Conservation (phyloP, 2,113 vertebrate genomes). For the Ahaetulla prasina region DNA sequence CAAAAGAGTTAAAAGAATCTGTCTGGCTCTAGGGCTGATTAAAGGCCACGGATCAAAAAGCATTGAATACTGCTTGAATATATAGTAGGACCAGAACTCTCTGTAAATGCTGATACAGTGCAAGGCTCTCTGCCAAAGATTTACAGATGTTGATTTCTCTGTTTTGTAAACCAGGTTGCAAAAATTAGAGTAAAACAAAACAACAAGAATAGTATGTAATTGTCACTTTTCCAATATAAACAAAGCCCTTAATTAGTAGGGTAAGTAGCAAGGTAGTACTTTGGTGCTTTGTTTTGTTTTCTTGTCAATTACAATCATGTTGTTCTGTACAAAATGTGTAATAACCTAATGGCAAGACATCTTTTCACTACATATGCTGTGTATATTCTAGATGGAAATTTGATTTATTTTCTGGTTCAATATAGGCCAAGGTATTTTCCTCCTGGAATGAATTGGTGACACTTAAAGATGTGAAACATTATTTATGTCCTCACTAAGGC, state of each 20-base stretch:
- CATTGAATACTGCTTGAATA: not conserved
- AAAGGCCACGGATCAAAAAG: not conserved
- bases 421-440: not conserved
- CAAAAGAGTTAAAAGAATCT: not conserved
- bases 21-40: too few relatives aligned
- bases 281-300: not conserved
- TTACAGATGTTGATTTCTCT: not conserved
- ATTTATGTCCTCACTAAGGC: not conserved
- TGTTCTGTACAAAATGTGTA: not conserved
- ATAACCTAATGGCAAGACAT: not conserved
- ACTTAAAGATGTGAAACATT: constrained; percentile 2
- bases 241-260: not conserved
- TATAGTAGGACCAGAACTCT: not conserved
- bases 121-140: not conserved
- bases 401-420: not conserved
- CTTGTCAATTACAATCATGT: not conserved
- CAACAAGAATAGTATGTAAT: too few relatives aligned
- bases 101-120: not conserved
- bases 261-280: not conserved
- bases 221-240: not conserved
- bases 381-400: not conserved
- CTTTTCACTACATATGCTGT: not conserved
- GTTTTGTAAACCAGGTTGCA: not conserved
- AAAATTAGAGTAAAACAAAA: not conserved
- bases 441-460: not conserved